phyloP scores from a whole-genome alignment of 2,113 vertebrate genomes.

The Microcebus jonahi region DNA sequence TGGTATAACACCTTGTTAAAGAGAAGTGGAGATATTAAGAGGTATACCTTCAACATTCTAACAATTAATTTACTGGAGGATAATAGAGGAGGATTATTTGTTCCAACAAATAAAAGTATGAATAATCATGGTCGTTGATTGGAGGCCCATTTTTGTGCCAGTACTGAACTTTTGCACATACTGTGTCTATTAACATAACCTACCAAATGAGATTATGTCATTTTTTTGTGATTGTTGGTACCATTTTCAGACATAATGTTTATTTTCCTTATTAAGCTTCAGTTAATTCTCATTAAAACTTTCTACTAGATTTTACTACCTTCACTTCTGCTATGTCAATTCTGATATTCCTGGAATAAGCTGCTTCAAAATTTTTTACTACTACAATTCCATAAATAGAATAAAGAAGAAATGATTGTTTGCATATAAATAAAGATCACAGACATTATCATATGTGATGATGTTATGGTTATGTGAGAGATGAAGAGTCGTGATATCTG shows the following conservation, averaged over 20 bases:
- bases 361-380: constrained; percentile 30
- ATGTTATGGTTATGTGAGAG: neutral
- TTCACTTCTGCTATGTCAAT: neutral
- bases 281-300: constrained; percentile 25
- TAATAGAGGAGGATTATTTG: neutral
- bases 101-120: neutral
- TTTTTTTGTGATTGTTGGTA: neutral
- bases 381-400: neutral
- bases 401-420: neutral
- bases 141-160: neutral
- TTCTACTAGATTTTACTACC: neutral
- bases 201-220: constrained; percentile 19
- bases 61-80: neutral
- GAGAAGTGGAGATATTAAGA: neutral
- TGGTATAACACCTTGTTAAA: neutral
- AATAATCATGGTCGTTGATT: neutral
- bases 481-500: neutral
- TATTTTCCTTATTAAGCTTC: neutral
- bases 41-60: neutral
- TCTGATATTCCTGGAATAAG: neutral
- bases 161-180: neutral
- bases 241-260: neutral
- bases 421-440: neutral
- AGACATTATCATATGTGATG: neutral
- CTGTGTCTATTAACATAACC: neutral